These are phyloP conservation scores for Malthinus flaveolus DNA, from an alignment of 2,888 invertebrate species.

Conservation along the genomic window DNA sequence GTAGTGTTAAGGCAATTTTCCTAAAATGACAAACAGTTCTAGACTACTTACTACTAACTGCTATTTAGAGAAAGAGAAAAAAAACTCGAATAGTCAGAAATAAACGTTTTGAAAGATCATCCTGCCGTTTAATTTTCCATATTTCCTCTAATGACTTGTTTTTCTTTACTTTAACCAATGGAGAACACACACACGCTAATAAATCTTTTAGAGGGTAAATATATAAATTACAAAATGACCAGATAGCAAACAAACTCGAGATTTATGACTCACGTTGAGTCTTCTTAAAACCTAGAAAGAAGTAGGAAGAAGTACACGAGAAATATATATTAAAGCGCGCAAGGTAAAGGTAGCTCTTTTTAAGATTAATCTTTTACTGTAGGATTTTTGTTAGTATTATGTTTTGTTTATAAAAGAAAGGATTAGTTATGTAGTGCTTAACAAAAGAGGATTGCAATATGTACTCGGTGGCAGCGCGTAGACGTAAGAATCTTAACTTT, in stretches of 20 bases:
- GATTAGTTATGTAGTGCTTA: conserved; percentile 22
- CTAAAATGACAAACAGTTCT: conserved; percentile 15
- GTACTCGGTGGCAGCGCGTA: conserved; percentile 12
- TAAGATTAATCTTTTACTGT: conserved; percentile 40
- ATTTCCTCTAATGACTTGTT: conserved; percentile 22
- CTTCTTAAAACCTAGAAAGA: conserved; percentile 21
- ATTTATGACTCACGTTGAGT: conserved; percentile 38
- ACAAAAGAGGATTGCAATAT: conserved; percentile 23
- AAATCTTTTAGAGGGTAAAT: conserved; percentile 42
- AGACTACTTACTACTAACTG: conserved; percentile 9
- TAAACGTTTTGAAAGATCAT: background rate
- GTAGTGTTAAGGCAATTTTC: background rate
- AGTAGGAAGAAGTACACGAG: conserved; percentile 22
- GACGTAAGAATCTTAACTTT: conserved; percentile 23
- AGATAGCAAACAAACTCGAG: conserved; percentile 44
- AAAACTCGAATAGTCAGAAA: conserved; percentile 8
- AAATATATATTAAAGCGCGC: conserved; percentile 31
- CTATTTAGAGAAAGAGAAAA: background rate
- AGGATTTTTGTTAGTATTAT: conserved; percentile 23
- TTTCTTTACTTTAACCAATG: conserved; percentile 19
- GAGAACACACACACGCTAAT: conserved; percentile 28
- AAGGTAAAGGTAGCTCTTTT: conserved; percentile 28
- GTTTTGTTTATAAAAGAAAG: conserved; percentile 28
- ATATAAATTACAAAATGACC: conserved; percentile 49
- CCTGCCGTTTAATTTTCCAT: conserved; percentile 18